A percentile compares a stretch with the other conserved stretches of the same genome.
phyloP scores from a whole-genome alignment of 2,113 vertebrate genomes.

The Peromyscus californicus region DNA sequence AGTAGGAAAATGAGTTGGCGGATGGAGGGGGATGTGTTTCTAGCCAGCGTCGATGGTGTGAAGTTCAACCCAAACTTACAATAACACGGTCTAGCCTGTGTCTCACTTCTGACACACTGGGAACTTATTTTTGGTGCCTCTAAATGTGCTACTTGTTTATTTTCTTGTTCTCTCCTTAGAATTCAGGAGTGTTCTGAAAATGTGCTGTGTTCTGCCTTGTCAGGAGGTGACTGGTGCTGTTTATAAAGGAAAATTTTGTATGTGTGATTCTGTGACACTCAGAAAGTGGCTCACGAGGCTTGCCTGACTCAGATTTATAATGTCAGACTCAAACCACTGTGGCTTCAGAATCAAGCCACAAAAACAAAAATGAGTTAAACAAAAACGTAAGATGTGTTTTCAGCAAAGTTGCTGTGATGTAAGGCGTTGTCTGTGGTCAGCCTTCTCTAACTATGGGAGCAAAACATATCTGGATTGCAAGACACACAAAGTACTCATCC shows the following conservation, averaged over 20 bases:
- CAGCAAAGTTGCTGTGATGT: neutral
- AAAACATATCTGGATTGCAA: neutral
- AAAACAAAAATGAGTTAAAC: constrained; percentile 48
- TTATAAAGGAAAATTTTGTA: constrained; percentile 31
- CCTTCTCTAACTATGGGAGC: neutral
- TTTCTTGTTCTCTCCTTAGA: neutral
- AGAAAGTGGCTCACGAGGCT: neutral
- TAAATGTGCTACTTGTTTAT: constrained; percentile 28
- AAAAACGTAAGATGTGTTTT: neutral
- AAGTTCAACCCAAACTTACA: neutral
- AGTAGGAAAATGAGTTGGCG: neutral
- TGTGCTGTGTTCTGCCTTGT: constrained; percentile 23
- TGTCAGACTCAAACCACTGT: constrained; percentile 49
- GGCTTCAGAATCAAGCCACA: constrained; percentile 1
- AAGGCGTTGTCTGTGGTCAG: neutral
- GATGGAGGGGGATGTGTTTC: neutral
- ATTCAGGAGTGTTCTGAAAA: constrained; percentile 21
- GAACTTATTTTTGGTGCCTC: neutral
- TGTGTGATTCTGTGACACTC: neutral
- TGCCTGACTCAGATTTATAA: constrained; percentile 57
- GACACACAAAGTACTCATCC: neutral
- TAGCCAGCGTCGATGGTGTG: neutral
- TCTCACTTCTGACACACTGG: neutral
- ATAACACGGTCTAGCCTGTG: neutral
- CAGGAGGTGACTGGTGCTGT: constrained; percentile 44